Percentiles rank a stretch among this genome's conserved stretches.
These are phyloP conservation scores for Liasis olivaceus DNA, from an alignment of 2,797 vertebrate species.

Conservation along the genomic window DNA sequence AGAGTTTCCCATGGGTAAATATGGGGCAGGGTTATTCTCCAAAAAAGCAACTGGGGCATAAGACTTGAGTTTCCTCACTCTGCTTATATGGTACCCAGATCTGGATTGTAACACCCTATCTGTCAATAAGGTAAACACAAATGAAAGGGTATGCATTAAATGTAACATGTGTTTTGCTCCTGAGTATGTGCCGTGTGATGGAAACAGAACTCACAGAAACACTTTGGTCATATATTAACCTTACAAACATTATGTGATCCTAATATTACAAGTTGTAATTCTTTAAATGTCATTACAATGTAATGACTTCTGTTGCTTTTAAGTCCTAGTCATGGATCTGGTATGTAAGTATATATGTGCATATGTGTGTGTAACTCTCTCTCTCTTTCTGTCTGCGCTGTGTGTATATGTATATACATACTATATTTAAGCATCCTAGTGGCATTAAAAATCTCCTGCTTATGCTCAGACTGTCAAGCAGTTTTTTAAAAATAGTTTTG, in stretches of 20 bases:
- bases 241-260: constrained; percentile 42
- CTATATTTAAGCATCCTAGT: constrained; percentile 36
- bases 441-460: constrained; percentile 56
- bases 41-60: not conserved
- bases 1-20: not conserved
- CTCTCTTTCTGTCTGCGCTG: not conserved
- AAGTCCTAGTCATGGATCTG: constrained; percentile 40
- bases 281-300: constrained; percentile 59
- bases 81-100: not conserved
- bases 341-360: not conserved
- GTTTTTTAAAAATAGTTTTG: constrained; percentile 28
- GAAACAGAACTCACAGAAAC: not conserved
- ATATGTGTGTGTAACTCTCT: not conserved
- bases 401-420: constrained; percentile 9
- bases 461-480: constrained; percentile 45
- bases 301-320: constrained; percentile 51
- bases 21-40: not conserved
- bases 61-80: not conserved
- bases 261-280: constrained; percentile 48
- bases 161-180: not conserved
- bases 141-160: constrained; percentile 1
- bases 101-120: not conserved
- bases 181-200: not conserved
- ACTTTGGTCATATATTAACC: not conserved
- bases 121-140: not conserved